A percentile compares a stretch with the other conserved stretches of the same genome.
Evolutionary conservation across 2,797 vertebrate genomes (phyloP).

Genomic region (Syndactyla subalaris): DNA sequence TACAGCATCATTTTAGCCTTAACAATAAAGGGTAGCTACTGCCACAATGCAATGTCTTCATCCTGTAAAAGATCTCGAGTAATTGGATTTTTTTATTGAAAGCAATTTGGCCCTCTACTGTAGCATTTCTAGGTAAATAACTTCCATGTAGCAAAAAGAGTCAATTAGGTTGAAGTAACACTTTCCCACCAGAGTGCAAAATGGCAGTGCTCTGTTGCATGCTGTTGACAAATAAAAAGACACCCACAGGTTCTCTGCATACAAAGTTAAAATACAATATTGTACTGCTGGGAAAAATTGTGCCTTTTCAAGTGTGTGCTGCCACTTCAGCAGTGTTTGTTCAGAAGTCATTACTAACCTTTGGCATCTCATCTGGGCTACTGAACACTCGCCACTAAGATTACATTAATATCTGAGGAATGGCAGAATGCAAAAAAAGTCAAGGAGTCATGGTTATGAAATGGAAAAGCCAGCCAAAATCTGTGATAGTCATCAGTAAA

Average conservation of each 20-base stretch:
- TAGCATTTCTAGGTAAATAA: conserved; percentile 22
- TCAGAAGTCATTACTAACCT: conserved; percentile 73
- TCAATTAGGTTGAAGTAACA: conserved; percentile 53
- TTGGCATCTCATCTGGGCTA: conserved; percentile 69
- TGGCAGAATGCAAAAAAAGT: conserved; percentile 33
- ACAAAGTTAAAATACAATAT: conserved; percentile 58
- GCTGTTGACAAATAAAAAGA: conserved; percentile 58
- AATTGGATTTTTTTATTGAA: not conserved
- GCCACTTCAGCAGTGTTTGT: conserved; percentile 51
- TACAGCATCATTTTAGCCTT: not conserved
- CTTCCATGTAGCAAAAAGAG: conserved; percentile 8
- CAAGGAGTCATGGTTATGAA: not conserved
- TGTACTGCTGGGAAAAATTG: conserved; percentile 18
- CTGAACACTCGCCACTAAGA: conserved; percentile 24
- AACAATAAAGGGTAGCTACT: not conserved
- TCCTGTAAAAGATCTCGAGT: not conserved
- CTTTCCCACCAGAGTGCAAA: conserved; percentile 6
- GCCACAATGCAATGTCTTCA: not conserved
- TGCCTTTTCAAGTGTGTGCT: conserved; percentile 21
- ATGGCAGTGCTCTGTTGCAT: conserved; percentile 23
- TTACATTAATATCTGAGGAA: conserved; percentile 65
- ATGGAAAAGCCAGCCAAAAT: conserved; percentile 8
- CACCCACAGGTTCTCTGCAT: conserved; percentile 32
- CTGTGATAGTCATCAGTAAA: not conserved
- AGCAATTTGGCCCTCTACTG: not conserved